Percentiles rank a stretch among this genome's conserved stretches.
Conservation (phyloP, 2,113 vertebrate genomes). For the Eptesicus fuscus region DNA sequence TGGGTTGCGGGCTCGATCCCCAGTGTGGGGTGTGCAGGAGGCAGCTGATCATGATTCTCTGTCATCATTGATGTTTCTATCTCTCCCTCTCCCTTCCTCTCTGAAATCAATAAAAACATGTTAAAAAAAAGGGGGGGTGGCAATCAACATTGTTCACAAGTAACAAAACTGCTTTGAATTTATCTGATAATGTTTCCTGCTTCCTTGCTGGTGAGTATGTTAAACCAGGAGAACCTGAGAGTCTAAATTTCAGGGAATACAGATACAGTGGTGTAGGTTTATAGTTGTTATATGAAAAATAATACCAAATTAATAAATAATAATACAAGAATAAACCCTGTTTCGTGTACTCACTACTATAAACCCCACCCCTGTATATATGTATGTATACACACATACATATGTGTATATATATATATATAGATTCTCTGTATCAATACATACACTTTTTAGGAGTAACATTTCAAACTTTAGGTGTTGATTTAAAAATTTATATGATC, state of each 20-base stretch:
- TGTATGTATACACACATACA: neutral
- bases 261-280: neutral
- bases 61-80: too few species aligned
- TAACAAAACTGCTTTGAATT: neutral
- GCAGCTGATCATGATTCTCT: too few species aligned
- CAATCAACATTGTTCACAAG: neutral
- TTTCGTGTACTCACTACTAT: neutral
- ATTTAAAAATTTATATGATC: neutral
- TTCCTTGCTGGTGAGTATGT: neutral
- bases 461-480: slow-evolving; percentile 13
- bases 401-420: too few species aligned
- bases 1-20: too few species aligned
- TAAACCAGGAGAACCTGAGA: neutral
- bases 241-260: neutral
- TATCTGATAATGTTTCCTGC: neutral
- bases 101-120: too few species aligned
- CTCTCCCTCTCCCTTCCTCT: too few species aligned
- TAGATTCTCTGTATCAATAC: neutral
- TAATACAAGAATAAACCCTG: neutral
- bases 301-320: neutral
- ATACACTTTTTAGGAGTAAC: neutral
- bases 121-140: too few species aligned
- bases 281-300: neutral
- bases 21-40: too few species aligned
- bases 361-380: neutral